Evolutionary conservation across 2,797 vertebrate genomes (phyloP).

Genomic region (Leuciscus waleckii): DNA sequence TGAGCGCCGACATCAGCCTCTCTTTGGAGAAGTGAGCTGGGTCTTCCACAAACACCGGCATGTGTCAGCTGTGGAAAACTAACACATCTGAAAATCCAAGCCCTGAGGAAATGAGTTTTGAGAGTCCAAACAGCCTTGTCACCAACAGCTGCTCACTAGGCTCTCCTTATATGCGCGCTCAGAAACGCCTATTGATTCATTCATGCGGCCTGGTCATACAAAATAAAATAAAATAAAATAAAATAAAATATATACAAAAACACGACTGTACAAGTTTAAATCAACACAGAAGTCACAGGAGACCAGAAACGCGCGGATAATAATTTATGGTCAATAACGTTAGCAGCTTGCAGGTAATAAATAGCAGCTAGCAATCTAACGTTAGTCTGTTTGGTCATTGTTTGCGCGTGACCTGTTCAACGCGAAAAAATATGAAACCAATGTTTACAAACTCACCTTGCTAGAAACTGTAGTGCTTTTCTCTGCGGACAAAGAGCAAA

Average conservation of each 20-base stretch:
- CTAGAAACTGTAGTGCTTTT: not conserved
- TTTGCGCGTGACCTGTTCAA: not conserved
- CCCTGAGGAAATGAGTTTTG: not conserved
- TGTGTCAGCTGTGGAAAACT: slow-evolving; percentile 55
- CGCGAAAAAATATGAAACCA: no score
- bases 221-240: not conserved
- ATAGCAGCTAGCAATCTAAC: no score
- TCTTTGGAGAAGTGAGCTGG: slow-evolving; percentile 73
- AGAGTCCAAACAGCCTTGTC: not conserved
- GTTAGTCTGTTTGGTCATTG: not conserved
- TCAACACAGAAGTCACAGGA: not conserved
- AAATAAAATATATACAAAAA: not conserved
- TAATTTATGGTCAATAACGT: not conserved
- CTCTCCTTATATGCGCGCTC: not conserved
- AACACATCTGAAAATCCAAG: slow-evolving; percentile 4
- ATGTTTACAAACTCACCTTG: slow-evolving; percentile 5
- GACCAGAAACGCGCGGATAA: not conserved
- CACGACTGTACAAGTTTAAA: not conserved
- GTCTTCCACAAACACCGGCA: slow-evolving; percentile 75
- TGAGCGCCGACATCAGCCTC: slow-evolving; percentile 75
- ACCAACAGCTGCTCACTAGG: slow-evolving; percentile 29
- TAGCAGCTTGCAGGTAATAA: not conserved
- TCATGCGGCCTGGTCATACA: not conserved
- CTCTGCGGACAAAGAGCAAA: not conserved
- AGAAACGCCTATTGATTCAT: slow-evolving; percentile 7